phyloP scores from a whole-genome alignment of 2,113 vertebrate species.

The Odobenus rosmarus region DNA sequence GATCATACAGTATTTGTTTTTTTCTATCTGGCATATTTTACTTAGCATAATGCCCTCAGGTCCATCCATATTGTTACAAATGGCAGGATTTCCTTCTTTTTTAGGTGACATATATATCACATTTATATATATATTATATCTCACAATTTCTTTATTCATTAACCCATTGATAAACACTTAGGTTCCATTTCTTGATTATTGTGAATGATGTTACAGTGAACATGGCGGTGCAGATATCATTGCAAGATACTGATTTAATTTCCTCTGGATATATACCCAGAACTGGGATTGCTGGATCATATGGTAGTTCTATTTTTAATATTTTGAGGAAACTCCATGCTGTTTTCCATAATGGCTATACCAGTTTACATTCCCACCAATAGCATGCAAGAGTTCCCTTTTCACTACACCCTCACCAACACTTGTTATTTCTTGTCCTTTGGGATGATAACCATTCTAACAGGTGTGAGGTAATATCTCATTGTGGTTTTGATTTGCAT shows the following conservation, averaged over 20 bases:
- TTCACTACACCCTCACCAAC: background rate
- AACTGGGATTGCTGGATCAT: background rate
- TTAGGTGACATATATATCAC: too few species aligned
- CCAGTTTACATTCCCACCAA: background rate
- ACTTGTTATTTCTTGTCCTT: background rate
- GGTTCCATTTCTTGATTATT: background rate
- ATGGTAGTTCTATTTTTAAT: background rate
- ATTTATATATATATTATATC: background rate
- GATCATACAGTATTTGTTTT: background rate
- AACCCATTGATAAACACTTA: background rate
- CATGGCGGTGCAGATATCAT: background rate
- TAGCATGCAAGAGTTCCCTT: background rate
- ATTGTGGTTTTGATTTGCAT: background rate
- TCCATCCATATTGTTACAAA: background rate
- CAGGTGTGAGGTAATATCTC: background rate
- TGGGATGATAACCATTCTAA: background rate
- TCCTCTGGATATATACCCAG: background rate
- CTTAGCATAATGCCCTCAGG: background rate
- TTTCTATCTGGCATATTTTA: background rate
- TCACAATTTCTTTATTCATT: background rate
- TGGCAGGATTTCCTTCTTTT: background rate
- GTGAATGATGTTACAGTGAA: background rate
- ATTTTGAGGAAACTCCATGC: background rate
- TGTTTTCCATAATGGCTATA: background rate
- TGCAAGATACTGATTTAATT: background rate